These are phyloP conservation scores for Epizoanthus scotinus DNA, from an alignment of 92 coral and sea anemone genomes.

Conservation along the genomic window DNA sequence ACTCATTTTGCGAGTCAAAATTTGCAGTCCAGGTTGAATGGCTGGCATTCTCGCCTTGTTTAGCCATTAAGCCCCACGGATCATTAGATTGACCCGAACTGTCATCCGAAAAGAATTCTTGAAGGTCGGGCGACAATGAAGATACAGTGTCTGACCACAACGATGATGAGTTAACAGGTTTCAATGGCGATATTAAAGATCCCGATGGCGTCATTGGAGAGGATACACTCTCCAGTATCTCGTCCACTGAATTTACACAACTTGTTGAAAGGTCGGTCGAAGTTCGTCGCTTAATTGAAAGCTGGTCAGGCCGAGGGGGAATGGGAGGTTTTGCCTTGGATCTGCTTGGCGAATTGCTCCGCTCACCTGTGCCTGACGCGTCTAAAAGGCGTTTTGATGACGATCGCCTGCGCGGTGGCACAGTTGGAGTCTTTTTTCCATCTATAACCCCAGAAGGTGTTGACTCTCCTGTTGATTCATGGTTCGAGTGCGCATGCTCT, in stretches of 20 bases:
- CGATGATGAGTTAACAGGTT: conserved; percentile 20
- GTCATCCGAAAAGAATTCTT: conserved; percentile 26
- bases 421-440: conserved; percentile 4
- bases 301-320: conserved; percentile 35
- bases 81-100: not conserved
- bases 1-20: conserved; percentile 15
- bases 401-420: conserved; percentile 32
- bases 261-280: conserved; percentile 29
- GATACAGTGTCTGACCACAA: conserved; percentile 35
- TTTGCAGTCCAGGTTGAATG: conserved; percentile 21
- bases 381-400: conserved; percentile 29
- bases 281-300: conserved; percentile 8
- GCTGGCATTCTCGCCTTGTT: not conserved
- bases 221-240: conserved; percentile 28
- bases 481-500: conserved; percentile 25
- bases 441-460: conserved; percentile 23
- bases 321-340: conserved; percentile 21
- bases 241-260: conserved; percentile 37
- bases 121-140: conserved; percentile 31
- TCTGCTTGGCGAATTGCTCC: conserved; percentile 12
- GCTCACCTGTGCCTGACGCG: not conserved
- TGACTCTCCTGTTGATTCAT: conserved; percentile 19
- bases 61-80: conserved; percentile 22
- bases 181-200: conserved; percentile 26
- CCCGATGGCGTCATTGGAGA: conserved; percentile 19